These are phyloP conservation scores for Dastarcus helophoroides DNA, from an alignment of 2,888 invertebrate species.

Conservation along the genomic window DNA sequence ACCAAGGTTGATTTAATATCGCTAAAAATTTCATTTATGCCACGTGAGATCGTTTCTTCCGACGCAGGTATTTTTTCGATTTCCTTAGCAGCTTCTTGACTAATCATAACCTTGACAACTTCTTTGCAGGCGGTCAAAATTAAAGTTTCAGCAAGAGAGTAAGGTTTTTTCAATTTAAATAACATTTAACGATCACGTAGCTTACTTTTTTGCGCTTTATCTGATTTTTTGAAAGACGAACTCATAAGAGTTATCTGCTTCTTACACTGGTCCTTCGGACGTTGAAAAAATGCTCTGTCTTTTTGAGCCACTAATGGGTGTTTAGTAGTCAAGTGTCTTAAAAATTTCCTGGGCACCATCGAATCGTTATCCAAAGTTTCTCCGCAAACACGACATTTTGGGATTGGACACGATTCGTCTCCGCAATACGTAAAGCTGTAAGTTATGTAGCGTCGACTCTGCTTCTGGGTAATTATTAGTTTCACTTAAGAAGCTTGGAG, in stretches of 20 bases:
- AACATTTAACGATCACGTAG: conserved; percentile 3
- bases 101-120: conserved; percentile 5
- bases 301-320: conserved; percentile 12
- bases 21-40: conserved; percentile 3
- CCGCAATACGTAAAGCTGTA: conserved; percentile 10
- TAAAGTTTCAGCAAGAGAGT: conserved; percentile 4
- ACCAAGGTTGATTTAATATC: conserved; percentile 3
- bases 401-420: conserved; percentile 11
- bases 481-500: conserved; percentile 8
- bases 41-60: conserved; percentile 3
- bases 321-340: conserved; percentile 8
- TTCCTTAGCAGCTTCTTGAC: conserved; percentile 4
- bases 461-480: conserved; percentile 9
- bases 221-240: conserved; percentile 12
- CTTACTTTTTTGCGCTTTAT: conserved; percentile 8
- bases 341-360: conserved; percentile 12
- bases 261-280: conserved; percentile 15
- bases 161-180: conserved; percentile 1
- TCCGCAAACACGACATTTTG: conserved; percentile 11
- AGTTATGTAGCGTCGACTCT: conserved; percentile 10
- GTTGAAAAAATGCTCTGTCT: conserved; percentile 14
- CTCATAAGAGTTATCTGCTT: conserved; percentile 14
- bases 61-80: conserved; percentile 5
- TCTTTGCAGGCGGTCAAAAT: conserved; percentile 4
- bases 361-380: conserved; percentile 12